Percentiles rank a stretch among this genome's conserved stretches.
These are phyloP conservation scores for Volucella bombylans DNA, from an alignment of 2,888 invertebrate genomes.

Conservation along the genomic window DNA sequence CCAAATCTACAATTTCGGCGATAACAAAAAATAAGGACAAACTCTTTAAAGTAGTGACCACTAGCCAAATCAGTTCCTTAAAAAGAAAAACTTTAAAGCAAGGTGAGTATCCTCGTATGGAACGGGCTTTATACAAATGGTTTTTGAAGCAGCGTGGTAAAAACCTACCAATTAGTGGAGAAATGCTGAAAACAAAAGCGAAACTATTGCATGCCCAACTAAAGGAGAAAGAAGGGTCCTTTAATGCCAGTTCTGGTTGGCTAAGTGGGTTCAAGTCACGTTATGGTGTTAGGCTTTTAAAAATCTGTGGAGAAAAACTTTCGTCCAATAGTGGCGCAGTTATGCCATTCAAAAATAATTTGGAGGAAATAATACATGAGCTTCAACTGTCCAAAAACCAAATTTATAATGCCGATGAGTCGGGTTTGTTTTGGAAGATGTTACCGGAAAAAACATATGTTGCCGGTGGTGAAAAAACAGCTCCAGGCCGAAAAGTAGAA, in stretches of 20 bases:
- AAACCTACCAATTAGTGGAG: conserved; percentile 10
- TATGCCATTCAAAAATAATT: neutral
- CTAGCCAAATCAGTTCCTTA: conserved; percentile 23
- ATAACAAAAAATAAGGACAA: conserved; percentile 21
- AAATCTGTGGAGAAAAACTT: conserved; percentile 27
- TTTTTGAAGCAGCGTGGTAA: conserved; percentile 35
- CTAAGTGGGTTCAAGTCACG: conserved; percentile 24
- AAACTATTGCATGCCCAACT: conserved; percentile 18
- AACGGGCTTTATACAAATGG: conserved; percentile 13
- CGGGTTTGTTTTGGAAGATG: conserved; percentile 50
- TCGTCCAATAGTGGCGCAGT: conserved; percentile 13
- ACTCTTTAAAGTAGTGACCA: conserved; percentile 14
- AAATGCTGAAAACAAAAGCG: conserved; percentile 10
- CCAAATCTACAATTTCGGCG: conserved; percentile 31
- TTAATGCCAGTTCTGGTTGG: too few relatives aligned
- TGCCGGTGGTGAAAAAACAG: conserved; percentile 32
- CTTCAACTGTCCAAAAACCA: conserved; percentile 46
- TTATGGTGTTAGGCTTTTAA: conserved; percentile 24
- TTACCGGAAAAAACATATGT: conserved; percentile 44
- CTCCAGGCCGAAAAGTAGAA: conserved; percentile 44
- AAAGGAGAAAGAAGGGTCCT: neutral
- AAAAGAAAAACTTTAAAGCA: conserved; percentile 20
- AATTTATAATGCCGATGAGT: conserved; percentile 46
- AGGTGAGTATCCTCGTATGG: conserved; percentile 27
- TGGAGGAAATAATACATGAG: neutral